phyloP scores from a whole-genome alignment of 2,113 vertebrate genomes.

The Hylia prasina region DNA sequence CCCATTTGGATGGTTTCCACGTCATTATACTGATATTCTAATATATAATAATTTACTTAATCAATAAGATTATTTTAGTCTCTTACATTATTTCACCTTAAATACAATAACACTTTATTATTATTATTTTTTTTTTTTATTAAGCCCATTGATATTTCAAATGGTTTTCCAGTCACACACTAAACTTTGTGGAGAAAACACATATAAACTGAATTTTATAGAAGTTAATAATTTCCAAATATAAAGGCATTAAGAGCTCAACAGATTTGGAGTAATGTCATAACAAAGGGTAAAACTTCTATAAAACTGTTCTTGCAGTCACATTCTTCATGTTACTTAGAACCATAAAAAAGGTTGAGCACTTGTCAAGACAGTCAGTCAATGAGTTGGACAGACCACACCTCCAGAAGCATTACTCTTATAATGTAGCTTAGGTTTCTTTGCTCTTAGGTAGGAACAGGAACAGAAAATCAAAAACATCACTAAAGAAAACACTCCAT shows the following conservation, averaged over 20 bases:
- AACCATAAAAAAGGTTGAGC: not conserved
- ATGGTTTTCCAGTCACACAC: not conserved
- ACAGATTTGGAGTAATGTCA: not conserved
- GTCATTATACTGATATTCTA: not conserved
- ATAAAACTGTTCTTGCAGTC: not conserved
- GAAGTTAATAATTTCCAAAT: not conserved
- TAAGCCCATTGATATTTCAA: not conserved
- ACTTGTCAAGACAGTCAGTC: not conserved
- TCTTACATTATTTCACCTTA: not conserved
- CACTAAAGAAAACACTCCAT: not conserved
- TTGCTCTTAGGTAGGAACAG: not conserved
- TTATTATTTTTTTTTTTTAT: no score
- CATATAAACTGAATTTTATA: not conserved
- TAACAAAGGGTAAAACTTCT: not conserved
- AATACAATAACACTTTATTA: not conserved
- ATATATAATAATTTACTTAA: not conserved
- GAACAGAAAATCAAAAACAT: not conserved
- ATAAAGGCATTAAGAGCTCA: not conserved
- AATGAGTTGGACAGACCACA: not conserved
- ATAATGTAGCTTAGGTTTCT: not conserved
- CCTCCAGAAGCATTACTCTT: not conserved
- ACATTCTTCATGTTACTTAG: not conserved
- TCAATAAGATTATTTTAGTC: not conserved
- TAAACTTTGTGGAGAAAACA: not conserved
- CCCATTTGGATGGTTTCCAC: not conserved